Evolutionary conservation across 2,888 invertebrate genomes (phyloP).

Genomic region (Caenorhabditis sulstoni): DNA sequence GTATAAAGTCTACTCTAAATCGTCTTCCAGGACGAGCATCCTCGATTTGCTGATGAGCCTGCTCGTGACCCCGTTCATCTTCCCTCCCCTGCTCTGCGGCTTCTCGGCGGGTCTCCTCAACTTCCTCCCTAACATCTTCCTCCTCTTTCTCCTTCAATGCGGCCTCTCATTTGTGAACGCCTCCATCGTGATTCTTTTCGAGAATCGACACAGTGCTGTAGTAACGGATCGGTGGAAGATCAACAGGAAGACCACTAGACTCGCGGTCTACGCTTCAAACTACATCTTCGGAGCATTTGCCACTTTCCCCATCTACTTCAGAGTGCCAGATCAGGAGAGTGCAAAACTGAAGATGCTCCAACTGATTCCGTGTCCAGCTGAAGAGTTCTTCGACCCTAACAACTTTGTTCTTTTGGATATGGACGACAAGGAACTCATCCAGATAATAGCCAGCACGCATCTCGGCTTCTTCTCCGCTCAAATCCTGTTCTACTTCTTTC

Average conservation of each 20-base stretch:
- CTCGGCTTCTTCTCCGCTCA: neutral
- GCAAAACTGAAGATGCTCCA: constrained; percentile 13
- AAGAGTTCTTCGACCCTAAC: constrained; percentile 16
- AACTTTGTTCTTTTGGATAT: constrained; percentile 14
- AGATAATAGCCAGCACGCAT: neutral
- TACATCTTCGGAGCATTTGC: neutral
- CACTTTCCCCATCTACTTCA: constrained; percentile 10
- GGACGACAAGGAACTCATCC: neutral
- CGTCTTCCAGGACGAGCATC: constrained; percentile 7
- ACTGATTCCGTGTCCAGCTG: constrained; percentile 10
- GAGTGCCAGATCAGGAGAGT: constrained; percentile 9
- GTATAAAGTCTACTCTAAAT: neutral
- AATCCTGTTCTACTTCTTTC: neutral
- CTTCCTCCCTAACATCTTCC: neutral
- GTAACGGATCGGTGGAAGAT: neutral
- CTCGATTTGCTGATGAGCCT: neutral
- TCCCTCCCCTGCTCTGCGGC: constrained; percentile 7
- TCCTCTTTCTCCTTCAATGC: constrained; percentile 14
- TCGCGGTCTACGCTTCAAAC: constrained; percentile 1
- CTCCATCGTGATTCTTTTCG: constrained; percentile 8
- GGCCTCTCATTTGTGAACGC: neutral
- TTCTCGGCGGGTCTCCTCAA: constrained; percentile 10
- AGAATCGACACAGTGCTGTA: constrained; percentile 15
- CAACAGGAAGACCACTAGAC: neutral
- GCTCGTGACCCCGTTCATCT: constrained; percentile 17